Conservation (phyloP, 2,113 vertebrate genomes). For the Hippocampus guttulatus region DNA sequence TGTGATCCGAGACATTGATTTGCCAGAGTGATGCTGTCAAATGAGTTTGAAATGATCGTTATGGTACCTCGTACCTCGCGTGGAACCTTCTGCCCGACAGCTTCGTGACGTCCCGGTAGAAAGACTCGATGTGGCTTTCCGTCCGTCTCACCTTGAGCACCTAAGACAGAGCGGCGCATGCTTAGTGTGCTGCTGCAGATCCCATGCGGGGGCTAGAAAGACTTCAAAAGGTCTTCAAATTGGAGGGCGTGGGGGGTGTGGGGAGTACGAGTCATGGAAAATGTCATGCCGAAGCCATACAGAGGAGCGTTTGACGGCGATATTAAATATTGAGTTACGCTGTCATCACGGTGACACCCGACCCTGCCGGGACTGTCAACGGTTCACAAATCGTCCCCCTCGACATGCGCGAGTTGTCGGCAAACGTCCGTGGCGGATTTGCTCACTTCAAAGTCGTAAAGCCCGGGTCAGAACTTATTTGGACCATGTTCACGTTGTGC, state of each 20-base stretch:
- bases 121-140: slow-evolving; percentile 27
- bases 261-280: slow-evolving; percentile 9
- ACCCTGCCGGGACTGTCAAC: slow-evolving; percentile 15
- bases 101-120: slow-evolving; percentile 33
- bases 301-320: neutral
- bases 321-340: slow-evolving; percentile 4
- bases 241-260: neutral
- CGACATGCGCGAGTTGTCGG: slow-evolving; percentile 51
- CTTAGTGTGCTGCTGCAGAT: slow-evolving; percentile 37
- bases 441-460: slow-evolving; percentile 16
- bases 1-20: too few relatives aligned
- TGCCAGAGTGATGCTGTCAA: too few relatives aligned
- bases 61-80: neutral
- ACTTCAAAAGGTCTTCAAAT: slow-evolving; percentile 25
- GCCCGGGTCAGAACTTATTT: neutral
- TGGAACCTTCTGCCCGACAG: slow-evolving; percentile 34
- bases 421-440: slow-evolving; percentile 59
- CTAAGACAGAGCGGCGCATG: slow-evolving; percentile 35
- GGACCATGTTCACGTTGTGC: neutral
- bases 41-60: too few relatives aligned
- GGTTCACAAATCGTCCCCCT: slow-evolving; percentile 46
- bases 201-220: slow-evolving; percentile 35
- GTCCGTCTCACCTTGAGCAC: slow-evolving; percentile 52
- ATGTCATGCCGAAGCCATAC: neutral
- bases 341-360: slow-evolving; percentile 3